Evolutionary conservation across 2,888 invertebrate species (phyloP), one percentile per base, ranked within the genome.

Genomic region (Tethea ocularis): DNA sequence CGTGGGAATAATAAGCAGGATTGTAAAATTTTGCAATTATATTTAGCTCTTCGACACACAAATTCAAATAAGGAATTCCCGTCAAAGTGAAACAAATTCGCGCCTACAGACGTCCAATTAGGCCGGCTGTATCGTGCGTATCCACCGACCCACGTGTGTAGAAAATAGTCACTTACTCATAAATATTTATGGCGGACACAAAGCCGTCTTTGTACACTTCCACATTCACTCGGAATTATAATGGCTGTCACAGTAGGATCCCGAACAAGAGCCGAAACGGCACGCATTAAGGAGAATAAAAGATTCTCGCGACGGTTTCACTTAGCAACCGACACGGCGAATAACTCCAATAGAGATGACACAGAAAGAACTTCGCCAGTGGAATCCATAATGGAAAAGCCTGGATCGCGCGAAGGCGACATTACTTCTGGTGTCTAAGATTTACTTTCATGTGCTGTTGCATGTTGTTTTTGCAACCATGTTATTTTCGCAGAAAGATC

Each of bases 181-280:
- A 90, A 89, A 93, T 92, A 93, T 92, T 92, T 88, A 93, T 91
- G 75, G 81, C 77, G 75, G 72, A 80, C 78, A 91, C 91, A 91
- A 91, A 86, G 86, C 86, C 83, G 78, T 84, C 88, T 90, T 91
- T 91, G 88, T 91, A 84, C 71, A 86, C 86, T 88, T 88, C 86
- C 86, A 89, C 86, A 91, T 92, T 90, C 89, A 88, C 83, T 82
- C 74, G 76, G 89, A 92, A 92, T 91, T 90, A 89, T 90, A 91
- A 92, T 91, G 88, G 87, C 87, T 90, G 91, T 89, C 89, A 87
- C 87, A 89, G 86, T 87, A 86, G 84, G 88, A 89, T 82, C 86
- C 80, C 83, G 86, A 90, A 91, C 89, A 91, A 92, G 82, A 88
- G 86, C 84, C 89, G 87, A 88, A 89, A 91, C 89, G 87, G 82